phyloP scores from a whole-genome alignment of 2,797 vertebrate species.

The Silurus lanzhouensis region DNA sequence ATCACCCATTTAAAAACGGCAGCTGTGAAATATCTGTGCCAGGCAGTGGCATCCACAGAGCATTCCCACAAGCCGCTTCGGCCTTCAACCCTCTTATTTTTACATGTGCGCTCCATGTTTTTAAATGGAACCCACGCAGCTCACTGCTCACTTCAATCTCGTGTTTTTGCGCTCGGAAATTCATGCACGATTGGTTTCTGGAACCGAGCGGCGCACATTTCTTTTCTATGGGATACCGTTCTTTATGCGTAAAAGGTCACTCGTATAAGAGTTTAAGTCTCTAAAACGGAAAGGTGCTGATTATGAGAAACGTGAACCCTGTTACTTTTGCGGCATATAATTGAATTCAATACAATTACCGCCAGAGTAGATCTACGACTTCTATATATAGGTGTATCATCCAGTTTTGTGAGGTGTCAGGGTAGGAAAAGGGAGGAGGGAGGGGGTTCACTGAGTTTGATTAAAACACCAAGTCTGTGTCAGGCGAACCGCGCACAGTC shows the following conservation, averaged over 20 bases:
- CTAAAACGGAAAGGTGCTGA: constrained; percentile 36
- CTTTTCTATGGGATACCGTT: background rate
- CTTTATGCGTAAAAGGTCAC: constrained; percentile 4
- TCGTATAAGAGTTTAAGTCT: constrained; percentile 16
- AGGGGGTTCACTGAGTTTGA: constrained; percentile 61
- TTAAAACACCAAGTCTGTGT: constrained; percentile 42
- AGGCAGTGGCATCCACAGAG: constrained; percentile 37
- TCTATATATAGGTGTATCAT: constrained; percentile 33
- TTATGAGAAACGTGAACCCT: constrained; percentile 37
- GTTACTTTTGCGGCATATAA: constrained; percentile 38
- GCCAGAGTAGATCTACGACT: constrained; percentile 15
- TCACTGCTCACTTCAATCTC: background rate
- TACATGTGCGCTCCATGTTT: background rate
- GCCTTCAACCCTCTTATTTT: constrained; percentile 19
- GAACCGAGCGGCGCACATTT: background rate
- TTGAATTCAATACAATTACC: constrained; percentile 41
- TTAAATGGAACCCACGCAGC: background rate
- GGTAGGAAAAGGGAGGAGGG: constrained; percentile 27
- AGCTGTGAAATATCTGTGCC: constrained; percentile 53
- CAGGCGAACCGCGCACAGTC: constrained; percentile 57
- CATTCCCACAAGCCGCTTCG: constrained; percentile 20
- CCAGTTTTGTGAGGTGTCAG: constrained; percentile 45
- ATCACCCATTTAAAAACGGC: constrained; percentile 56
- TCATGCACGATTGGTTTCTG: background rate
- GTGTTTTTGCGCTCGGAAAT: background rate